Base-by-base conservation (phyloP, 2,797 vertebrate species). In the Micropoecilia bifurca region DNA sequence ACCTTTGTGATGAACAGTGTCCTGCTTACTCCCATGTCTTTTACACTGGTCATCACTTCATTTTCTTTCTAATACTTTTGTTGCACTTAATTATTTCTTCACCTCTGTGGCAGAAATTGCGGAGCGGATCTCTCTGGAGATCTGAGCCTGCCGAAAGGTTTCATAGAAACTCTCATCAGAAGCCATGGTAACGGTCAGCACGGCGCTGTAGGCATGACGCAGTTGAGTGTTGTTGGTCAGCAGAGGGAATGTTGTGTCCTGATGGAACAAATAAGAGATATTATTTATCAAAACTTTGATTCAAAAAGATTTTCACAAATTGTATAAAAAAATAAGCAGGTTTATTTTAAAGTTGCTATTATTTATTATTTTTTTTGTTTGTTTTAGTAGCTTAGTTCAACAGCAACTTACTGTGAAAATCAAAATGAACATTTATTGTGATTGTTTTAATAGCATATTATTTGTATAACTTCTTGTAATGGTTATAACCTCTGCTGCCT, bases 151-250 rank as follows among this genome's bases (percentile, higher is more conserved):
- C 1, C 80, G 87, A 30, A 97, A 95, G 18, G 92, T 94, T 39
- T 97, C 84, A 0, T 87, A 95, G 93, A 99, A 97, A 75, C 90
- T 95, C 0, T 93, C 88, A 0, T 96, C 92, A 0, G 97, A 97
- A 33, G 95, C 95, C 71, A 98, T 92, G 46, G 97, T 98, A 77
- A 98, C 28, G 0, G 97, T 98, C 33, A 98, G 92, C 22, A 98
- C 97, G 0, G 97, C 94, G 0, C 97, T 95, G n/a, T 98, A 97
- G 74, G 98, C 97, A 13, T 92, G 90, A 0, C 96, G 95, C 13
- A 99, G 95, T 74, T 86, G 90, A 0, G 96, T 95, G 94, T 87
- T 96, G 80, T 96, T 96, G 86, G 92, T 94, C 74, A 99, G 91
- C 14, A 89, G 79, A 0, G 93, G 83, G 80, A 97, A 96, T 14